Evolutionary conservation across 2,888 invertebrate species (phyloP).

Genomic region (Andrena chrysosceles): DNA sequence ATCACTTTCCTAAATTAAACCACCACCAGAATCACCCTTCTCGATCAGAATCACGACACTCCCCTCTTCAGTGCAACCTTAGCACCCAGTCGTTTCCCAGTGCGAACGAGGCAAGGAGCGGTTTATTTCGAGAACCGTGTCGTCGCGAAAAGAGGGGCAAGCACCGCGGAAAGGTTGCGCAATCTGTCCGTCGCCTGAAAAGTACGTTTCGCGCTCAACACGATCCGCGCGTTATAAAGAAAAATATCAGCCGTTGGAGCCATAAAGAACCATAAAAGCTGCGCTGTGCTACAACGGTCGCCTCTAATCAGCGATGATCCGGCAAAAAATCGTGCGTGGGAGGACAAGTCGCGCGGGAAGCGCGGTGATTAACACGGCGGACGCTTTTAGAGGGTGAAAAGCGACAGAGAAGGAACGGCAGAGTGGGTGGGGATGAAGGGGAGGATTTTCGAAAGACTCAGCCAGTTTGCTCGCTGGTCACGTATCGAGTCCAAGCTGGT

Average conservation of each 20-base stretch:
- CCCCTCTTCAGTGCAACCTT: too few relatives aligned
- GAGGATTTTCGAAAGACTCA: conserved; percentile 47
- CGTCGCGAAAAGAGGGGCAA: neutral
- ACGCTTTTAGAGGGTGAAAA: conserved; percentile 28
- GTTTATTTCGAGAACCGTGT: neutral
- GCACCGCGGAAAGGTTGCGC: neutral
- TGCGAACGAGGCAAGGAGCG: too few relatives aligned
- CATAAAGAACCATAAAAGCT: conserved; percentile 48
- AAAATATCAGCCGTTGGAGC: conserved; percentile 14
- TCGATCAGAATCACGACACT: too few relatives aligned
- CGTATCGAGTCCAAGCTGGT: conserved; percentile 39
- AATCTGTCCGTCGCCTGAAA: conserved; percentile 32
- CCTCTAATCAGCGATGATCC: conserved; percentile 62
- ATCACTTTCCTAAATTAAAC: too few relatives aligned
- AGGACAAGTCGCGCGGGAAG: conserved; percentile 4
- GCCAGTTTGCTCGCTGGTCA: conserved; percentile 52
- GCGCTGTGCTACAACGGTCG: conserved; percentile 16
- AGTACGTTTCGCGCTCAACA: conserved; percentile 36
- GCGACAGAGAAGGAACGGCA: conserved; percentile 17
- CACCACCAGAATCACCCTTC: too few relatives aligned
- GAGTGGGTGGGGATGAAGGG: conserved; percentile 17
- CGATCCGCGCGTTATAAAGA: conserved; percentile 36
- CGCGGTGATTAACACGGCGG: conserved; percentile 52
- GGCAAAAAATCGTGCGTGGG: conserved; percentile 38
- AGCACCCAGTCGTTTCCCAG: too few relatives aligned